Percentiles rank a stretch among this genome's conserved stretches.
These are phyloP conservation scores for Panurus biarmicus DNA, from an alignment of 2,113 vertebrate species.

Conservation along the genomic window DNA sequence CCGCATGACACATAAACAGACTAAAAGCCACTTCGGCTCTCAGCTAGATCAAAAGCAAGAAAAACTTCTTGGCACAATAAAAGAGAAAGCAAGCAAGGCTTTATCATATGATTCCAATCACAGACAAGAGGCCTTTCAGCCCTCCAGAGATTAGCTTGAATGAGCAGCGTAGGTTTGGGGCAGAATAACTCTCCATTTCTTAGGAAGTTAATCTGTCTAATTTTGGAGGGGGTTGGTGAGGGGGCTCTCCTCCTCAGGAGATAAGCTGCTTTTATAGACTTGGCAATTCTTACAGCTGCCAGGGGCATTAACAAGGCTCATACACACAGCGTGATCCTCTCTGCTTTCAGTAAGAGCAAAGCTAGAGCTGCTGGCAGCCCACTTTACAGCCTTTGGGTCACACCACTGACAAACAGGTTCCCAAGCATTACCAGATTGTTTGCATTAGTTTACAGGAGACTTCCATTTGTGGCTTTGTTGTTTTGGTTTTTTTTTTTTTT, in stretches of 20 bases:
- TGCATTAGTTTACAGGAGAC: conserved; percentile 24
- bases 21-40: conserved; percentile 1
- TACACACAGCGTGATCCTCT: not conserved
- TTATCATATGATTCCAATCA: conserved; percentile 64
- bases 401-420: not conserved
- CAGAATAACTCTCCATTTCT: conserved; percentile 35
- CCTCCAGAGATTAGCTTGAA: conserved; percentile 36
- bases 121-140: conserved; percentile 51
- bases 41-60: conserved; percentile 39
- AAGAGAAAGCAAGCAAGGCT: conserved; percentile 42
- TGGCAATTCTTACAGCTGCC: conserved; percentile 38
- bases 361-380: not conserved
- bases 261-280: conserved; percentile 48
- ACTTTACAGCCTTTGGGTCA: not conserved
- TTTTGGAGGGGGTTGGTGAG: not conserved
- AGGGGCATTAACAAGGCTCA: conserved; percentile 1
- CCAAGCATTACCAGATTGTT: conserved; percentile 6
- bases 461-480: not conserved
- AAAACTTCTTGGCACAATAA: conserved; percentile 40
- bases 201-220: conserved; percentile 47
- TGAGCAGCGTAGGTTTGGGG: not conserved
- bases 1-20: not conserved
- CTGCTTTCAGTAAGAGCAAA: not conserved
- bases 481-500: not conserved
- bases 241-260: conserved; percentile 20